Conservation (phyloP, 2,797 vertebrate genomes). For the Poecilia gillii region DNA sequence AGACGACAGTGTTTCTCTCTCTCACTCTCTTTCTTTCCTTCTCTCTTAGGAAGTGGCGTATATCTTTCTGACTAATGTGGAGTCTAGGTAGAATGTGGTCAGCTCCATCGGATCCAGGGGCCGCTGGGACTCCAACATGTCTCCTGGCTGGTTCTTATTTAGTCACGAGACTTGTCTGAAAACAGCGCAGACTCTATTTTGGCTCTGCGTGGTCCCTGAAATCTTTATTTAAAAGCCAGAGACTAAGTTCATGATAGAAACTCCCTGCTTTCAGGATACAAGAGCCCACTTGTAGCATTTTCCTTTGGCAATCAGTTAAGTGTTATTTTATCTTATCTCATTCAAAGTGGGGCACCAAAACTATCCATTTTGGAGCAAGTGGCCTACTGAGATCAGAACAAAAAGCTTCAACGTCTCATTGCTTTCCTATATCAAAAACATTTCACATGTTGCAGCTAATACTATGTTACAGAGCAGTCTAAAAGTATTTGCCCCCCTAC, state of each 20-base stretch:
- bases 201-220: neutral
- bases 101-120: constrained; percentile 53
- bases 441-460: neutral
- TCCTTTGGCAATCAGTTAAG: constrained; percentile 16
- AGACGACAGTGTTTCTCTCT: constrained; percentile 45
- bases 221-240: neutral
- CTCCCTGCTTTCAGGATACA: neutral
- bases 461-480: too few relatives aligned
- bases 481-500: neutral
- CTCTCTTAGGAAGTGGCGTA: constrained; percentile 59
- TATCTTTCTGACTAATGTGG: constrained; percentile 74
- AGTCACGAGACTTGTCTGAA: constrained; percentile 14
- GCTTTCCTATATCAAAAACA: neutral
- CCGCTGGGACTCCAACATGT: constrained; percentile 66
- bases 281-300: constrained; percentile 8
- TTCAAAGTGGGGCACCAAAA: constrained; percentile 7
- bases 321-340: constrained; percentile 51
- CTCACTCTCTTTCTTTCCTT: constrained; percentile 12
- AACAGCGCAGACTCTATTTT: neutral
- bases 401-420: neutral
- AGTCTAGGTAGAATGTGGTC: constrained; percentile 67
- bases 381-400: neutral
- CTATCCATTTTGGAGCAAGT: constrained; percentile 8
- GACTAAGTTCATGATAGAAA: neutral
- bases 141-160: constrained; percentile 54